phyloP scores from a whole-genome alignment of 2,113 vertebrate genomes.

The Barnardius zonarius region DNA sequence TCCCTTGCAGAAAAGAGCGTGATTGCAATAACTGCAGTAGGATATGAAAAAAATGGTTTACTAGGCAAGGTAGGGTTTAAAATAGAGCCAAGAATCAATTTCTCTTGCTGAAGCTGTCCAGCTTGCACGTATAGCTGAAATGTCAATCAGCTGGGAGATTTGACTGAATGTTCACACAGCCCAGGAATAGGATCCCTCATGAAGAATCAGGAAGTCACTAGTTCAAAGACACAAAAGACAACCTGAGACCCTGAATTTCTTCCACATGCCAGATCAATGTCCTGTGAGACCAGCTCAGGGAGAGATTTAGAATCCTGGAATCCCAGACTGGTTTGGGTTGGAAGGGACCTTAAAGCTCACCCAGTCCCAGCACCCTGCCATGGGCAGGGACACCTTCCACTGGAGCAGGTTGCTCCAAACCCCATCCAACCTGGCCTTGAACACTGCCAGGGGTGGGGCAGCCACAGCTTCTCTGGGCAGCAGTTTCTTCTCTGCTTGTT shows the following conservation, averaged over 20 bases:
- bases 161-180: fast-evolving
- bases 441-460: neutral
- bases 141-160: fast-evolving
- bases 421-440: neutral
- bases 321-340: neutral
- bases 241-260: neutral
- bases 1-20: neutral
- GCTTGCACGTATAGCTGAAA: fast-evolving
- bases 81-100: no score
- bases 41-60: neutral
- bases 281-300: neutral
- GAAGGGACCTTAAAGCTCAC: neutral
- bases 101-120: neutral
- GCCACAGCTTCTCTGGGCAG: neutral
- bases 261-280: fast-evolving
- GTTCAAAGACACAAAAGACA: neutral
- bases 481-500: neutral
- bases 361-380: neutral
- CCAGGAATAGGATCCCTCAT: neutral
- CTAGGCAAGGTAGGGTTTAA: neutral
- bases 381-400: neutral
- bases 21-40: neutral
- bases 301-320: neutral
- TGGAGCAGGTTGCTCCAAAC: neutral
- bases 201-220: neutral